Evolutionary conservation across 2,888 invertebrate species (phyloP).

Genomic region (Drosophila tanythrix): DNA sequence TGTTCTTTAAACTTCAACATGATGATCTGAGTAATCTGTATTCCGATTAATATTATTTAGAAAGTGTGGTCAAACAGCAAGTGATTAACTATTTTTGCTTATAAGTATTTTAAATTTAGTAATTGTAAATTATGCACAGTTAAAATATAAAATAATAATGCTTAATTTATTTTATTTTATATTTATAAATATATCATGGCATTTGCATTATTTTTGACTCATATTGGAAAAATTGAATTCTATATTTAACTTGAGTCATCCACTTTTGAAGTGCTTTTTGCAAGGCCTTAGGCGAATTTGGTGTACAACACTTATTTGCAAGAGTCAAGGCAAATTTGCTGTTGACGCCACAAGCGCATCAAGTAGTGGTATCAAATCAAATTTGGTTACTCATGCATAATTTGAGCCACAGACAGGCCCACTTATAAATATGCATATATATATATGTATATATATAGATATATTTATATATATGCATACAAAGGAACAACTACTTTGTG

Average conservation of each 20-base stretch:
- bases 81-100: not conserved
- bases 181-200: not conserved
- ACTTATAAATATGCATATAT: not conserved
- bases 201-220: not conserved
- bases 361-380: constrained; percentile 36
- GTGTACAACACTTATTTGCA: constrained; percentile 16
- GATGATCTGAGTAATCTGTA: not conserved
- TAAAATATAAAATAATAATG: not conserved
- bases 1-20: not conserved
- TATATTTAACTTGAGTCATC: not conserved
- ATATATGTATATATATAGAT: constrained; percentile 1
- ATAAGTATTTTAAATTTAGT: not conserved
- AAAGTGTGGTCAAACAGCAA: not conserved
- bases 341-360: constrained; percentile 22
- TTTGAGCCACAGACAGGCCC: constrained; percentile 40
- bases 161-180: not conserved
- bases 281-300: not conserved
- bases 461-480: not conserved
- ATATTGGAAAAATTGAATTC: not conserved
- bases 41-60: not conserved
- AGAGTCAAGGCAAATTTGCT: not conserved
- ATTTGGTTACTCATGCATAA: constrained; percentile 45
- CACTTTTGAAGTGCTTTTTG: not conserved
- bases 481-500: not conserved
- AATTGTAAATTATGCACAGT: not conserved